Percentiles rank a stretch among this genome's conserved stretches.
phyloP scores from a whole-genome alignment of 2,797 vertebrate genomes.

The Taeniopygia guttata region DNA sequence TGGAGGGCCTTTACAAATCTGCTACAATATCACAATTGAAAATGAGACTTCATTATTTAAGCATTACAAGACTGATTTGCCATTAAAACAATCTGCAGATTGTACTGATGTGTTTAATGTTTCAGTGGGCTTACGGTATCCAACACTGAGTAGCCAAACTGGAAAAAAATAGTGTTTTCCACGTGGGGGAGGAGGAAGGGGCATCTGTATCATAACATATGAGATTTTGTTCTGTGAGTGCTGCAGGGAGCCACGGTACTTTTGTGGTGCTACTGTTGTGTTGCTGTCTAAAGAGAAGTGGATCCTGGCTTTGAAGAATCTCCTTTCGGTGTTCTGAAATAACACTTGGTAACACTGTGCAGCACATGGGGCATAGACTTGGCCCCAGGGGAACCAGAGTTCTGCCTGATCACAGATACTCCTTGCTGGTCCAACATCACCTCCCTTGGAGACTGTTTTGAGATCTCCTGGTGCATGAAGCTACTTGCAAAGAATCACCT shows the following conservation, averaged over 20 bases:
- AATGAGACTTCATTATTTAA: not conserved
- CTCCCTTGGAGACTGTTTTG: not conserved
- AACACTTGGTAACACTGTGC: rapidly evolving
- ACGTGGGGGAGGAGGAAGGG: not conserved
- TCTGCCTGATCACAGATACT: not conserved
- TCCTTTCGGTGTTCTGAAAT: not conserved
- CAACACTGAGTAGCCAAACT: not conserved
- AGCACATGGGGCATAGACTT: rapidly evolving
- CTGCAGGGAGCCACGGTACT: rapidly evolving
- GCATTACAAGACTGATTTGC: not conserved
- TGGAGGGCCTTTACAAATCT: not conserved
- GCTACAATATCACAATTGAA: not conserved
- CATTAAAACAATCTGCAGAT: not conserved
- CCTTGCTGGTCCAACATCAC: not conserved
- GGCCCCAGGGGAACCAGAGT: not conserved
- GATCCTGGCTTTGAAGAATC: not conserved
- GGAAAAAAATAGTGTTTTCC: not conserved
- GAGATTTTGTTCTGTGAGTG: rapidly evolving
- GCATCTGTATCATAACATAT: rapidly evolving
- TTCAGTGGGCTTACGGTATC: not conserved
- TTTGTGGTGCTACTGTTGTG: not conserved
- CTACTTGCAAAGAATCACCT: not conserved
- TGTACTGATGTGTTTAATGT: not conserved
- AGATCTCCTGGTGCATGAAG: not conserved
- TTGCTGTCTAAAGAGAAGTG: not conserved